Conservation (phyloP, 2,888 invertebrate species). For the Epirrita christyi region DNA sequence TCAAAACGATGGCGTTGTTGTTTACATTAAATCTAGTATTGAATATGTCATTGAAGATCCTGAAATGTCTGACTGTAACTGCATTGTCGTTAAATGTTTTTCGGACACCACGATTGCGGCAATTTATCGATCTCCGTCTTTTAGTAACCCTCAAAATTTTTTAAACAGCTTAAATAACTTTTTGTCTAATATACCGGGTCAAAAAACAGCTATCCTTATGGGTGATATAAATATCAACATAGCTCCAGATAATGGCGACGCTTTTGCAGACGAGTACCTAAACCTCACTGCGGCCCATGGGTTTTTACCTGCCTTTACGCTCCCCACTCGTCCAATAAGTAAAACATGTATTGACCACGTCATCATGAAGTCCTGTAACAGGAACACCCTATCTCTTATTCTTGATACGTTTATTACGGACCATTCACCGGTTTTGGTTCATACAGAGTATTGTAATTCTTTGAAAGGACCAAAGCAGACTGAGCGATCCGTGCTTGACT, state of each 20-base stretch:
- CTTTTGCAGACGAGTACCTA: not conserved
- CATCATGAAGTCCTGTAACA: not conserved
- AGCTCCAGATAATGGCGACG: not conserved
- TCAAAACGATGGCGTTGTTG: too few species aligned
- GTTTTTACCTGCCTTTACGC: not conserved
- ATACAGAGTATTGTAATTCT: not conserved
- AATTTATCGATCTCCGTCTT: too few species aligned
- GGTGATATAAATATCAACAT: slow-evolving; percentile 6
- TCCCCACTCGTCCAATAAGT: not conserved
- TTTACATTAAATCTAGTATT: too few species aligned
- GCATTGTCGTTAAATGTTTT: too few species aligned
- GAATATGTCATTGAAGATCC: too few species aligned
- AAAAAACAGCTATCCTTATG: not conserved
- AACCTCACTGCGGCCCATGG: not conserved
- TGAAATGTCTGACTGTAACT: too few species aligned
- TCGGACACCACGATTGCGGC: too few species aligned
- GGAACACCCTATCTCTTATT: not conserved
- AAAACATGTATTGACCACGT: not conserved
- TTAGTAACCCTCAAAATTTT: too few species aligned
- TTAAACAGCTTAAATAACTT: too few species aligned
- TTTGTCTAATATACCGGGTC: not conserved
- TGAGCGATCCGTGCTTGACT: not conserved
- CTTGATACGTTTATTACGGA: not conserved
- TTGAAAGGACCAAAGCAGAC: not conserved
- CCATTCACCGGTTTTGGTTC: not conserved